Percentiles rank a stretch among this genome's conserved stretches.
phyloP scores from a whole-genome alignment of 2,113 vertebrate genomes.

The Calcarius ornatus region DNA sequence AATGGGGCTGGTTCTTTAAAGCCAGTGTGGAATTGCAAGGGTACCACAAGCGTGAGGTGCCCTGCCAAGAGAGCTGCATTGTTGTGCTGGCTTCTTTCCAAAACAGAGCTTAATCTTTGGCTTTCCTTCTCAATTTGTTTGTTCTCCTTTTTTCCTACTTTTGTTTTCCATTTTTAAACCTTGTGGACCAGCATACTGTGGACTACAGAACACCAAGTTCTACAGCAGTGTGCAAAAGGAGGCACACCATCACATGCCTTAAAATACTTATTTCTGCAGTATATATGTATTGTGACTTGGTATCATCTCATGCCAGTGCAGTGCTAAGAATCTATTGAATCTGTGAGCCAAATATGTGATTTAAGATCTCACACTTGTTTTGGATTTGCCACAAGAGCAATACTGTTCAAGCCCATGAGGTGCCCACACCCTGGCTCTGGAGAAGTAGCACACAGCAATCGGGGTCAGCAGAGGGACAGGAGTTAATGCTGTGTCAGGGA shows the following conservation, averaged over 20 bases:
- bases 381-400: background rate
- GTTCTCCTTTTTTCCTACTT: background rate
- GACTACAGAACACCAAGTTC: background rate
- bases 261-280: background rate
- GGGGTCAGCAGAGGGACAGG: background rate
- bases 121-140: background rate
- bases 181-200: background rate
- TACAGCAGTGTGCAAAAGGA: background rate
- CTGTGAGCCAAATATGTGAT: background rate
- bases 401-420: background rate
- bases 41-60: background rate
- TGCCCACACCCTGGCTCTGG: background rate
- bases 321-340: background rate
- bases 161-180: background rate
- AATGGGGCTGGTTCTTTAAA: background rate
- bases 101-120: background rate
- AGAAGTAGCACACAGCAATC: background rate
- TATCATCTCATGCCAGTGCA: background rate
- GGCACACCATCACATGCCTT: fast-evolving
- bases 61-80: background rate
- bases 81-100: background rate
- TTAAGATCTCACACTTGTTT: background rate
- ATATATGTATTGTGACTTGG: background rate
- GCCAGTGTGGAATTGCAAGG: background rate
- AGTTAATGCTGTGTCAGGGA: background rate